Evolutionary conservation across 2,888 invertebrate species (phyloP).

Genomic region (Epirrhoe tristata): DNA sequence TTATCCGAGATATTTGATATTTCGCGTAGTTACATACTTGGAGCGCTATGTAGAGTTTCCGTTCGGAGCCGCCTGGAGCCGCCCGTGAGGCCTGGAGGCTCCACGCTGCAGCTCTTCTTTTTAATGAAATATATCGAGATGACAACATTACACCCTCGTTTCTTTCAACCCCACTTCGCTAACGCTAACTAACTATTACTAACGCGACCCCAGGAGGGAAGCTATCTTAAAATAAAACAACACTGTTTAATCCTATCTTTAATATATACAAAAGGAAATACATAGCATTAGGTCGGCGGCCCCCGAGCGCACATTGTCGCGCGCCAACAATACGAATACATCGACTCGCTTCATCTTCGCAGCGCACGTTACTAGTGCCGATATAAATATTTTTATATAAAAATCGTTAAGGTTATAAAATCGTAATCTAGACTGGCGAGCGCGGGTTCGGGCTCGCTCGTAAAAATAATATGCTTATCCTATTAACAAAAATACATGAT

Average conservation of each 20-base stretch:
- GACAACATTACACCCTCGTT: slow-evolving; percentile 41
- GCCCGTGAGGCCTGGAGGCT: no score
- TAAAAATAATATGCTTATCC: slow-evolving; percentile 30
- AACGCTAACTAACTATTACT: no score
- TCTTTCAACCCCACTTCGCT: background rate
- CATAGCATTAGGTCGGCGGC: slow-evolving; percentile 43
- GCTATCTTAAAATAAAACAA: slow-evolving; percentile 52
- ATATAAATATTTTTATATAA: slow-evolving; percentile 29
- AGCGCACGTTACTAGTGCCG: slow-evolving; percentile 18
- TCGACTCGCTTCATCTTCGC: slow-evolving; percentile 15
- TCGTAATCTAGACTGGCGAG: slow-evolving; percentile 18
- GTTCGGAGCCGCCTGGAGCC: slow-evolving; percentile 44
- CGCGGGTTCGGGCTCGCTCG: background rate
- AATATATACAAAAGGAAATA: slow-evolving; percentile 79
- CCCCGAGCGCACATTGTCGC: slow-evolving; percentile 14
- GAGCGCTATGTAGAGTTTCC: slow-evolving; percentile 40
- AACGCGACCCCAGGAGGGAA: background rate
- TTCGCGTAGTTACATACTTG: slow-evolving; percentile 41
- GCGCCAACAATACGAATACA: slow-evolving; percentile 18
- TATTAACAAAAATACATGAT: slow-evolving; percentile 39
- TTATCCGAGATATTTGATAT: slow-evolving; percentile 57
- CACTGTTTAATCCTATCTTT: slow-evolving; percentile 68
- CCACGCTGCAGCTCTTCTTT: slow-evolving; percentile 50
- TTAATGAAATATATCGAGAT: slow-evolving; percentile 67
- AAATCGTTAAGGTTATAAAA: slow-evolving; percentile 32